Percentiles rank a stretch among this genome's conserved stretches.
phyloP scores from a whole-genome alignment of 2,797 vertebrate genomes.

The Gobio occitaniae region DNA sequence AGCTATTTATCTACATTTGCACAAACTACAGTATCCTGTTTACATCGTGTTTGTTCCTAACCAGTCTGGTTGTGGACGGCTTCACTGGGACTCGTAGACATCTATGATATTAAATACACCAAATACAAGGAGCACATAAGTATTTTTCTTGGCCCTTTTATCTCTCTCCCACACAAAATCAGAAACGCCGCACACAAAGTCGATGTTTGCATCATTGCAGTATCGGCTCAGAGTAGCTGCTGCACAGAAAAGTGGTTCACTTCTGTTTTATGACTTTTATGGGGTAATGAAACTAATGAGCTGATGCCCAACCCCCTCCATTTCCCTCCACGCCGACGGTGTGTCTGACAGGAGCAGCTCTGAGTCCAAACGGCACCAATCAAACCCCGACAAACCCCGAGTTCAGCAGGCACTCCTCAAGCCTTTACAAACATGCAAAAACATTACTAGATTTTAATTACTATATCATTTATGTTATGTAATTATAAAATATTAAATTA shows the following conservation, averaged over 20 bases:
- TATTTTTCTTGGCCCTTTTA: background rate
- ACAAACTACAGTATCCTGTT: background rate
- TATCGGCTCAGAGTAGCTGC: background rate
- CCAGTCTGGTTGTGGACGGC: background rate
- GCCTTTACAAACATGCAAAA: background rate
- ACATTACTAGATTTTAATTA: background rate
- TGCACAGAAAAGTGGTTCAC: slow-evolving; percentile 25
- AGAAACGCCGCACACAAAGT: background rate
- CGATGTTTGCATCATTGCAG: slow-evolving; percentile 17
- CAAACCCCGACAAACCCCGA: slow-evolving; percentile 1
- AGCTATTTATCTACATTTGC: background rate
- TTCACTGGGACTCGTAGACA: background rate
- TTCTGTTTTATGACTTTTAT: slow-evolving; percentile 52
- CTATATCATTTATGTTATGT: too few relatives aligned
- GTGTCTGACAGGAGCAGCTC: slow-evolving; percentile 38
- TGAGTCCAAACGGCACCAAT: slow-evolving; percentile 13
- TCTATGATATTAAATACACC: background rate
- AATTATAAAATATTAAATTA: too few relatives aligned
- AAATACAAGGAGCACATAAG: too few relatives aligned
- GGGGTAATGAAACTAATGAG: slow-evolving; percentile 57
- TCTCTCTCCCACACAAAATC: background rate
- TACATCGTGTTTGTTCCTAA: background rate
- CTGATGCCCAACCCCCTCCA: slow-evolving; percentile 44
- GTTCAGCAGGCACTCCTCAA: background rate
- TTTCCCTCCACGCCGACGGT: slow-evolving; percentile 23